These are phyloP conservation scores for Mugil cephalus DNA, from an alignment of 2,113 vertebrate species.

Conservation along the genomic window DNA sequence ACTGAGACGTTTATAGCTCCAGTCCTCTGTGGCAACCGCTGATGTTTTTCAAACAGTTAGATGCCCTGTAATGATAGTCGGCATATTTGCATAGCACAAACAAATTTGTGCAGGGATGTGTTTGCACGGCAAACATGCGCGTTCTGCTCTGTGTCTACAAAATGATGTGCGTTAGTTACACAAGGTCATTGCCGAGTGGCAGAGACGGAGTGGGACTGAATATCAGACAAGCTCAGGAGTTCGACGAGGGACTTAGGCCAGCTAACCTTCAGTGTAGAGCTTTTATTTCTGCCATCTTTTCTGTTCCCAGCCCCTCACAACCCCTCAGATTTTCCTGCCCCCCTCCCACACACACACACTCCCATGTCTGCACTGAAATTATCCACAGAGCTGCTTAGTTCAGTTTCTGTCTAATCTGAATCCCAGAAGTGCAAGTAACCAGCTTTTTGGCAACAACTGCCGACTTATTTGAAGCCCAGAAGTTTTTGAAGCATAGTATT, in stretches of 20 bases:
- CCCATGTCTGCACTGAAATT: constrained; percentile 49
- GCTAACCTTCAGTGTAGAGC: constrained; percentile 26
- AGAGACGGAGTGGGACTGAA: not conserved
- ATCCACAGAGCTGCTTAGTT: constrained; percentile 56
- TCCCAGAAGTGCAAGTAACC: constrained; percentile 38
- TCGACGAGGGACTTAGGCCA: constrained; percentile 34
- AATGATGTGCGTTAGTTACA: constrained; percentile 5
- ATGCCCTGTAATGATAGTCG: constrained; percentile 1
- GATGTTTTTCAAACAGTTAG: constrained; percentile 2
- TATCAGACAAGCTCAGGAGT: constrained; percentile 26
- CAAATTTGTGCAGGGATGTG: constrained; percentile 15
- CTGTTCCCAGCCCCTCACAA: constrained; percentile 14
- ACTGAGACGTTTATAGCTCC: constrained; percentile 48
- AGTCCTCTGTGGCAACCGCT: constrained; percentile 15
- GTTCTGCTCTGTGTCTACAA: not conserved
- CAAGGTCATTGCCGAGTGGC: constrained; percentile 21
- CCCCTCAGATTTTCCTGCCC: too few species aligned
- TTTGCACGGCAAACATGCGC: constrained; percentile 3
- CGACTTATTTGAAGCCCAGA: constrained; percentile 52
- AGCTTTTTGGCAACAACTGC: constrained; percentile 43
- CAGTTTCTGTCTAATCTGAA: constrained; percentile 56
- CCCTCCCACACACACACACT: not conserved
- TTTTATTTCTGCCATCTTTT: constrained; percentile 31
- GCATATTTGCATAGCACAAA: constrained; percentile 11
- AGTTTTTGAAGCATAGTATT: constrained; percentile 36